Evolutionary conservation across 2,888 invertebrate genomes (phyloP).

Genomic region (Oligia strigilis): DNA sequence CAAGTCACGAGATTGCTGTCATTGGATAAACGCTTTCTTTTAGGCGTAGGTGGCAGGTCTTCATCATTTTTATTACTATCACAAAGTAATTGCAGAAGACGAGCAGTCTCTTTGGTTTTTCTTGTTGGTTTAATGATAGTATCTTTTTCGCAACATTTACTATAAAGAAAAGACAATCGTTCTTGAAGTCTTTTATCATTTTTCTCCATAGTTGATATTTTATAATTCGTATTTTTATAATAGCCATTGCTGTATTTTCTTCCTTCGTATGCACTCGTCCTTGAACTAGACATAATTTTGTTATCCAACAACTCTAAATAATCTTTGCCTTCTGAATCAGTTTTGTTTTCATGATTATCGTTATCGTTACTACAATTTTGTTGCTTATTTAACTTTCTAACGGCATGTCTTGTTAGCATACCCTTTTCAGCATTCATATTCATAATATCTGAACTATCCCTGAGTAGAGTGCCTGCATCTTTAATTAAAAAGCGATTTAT

Average conservation of each 20-base stretch:
- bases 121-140: slow-evolving; percentile 13
- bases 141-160: slow-evolving; percentile 21
- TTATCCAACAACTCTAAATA: slow-evolving; percentile 19
- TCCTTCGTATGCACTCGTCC: slow-evolving; percentile 73
- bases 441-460: slow-evolving; percentile 2
- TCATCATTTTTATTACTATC: slow-evolving; percentile 27
- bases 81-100: slow-evolving; percentile 39
- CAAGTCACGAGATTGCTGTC: slow-evolving; percentile 78
- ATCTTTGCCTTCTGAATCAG: slow-evolving; percentile 41
- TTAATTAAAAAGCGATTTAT: not conserved
- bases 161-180: slow-evolving; percentile 68
- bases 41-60: slow-evolving; percentile 25
- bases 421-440: slow-evolving; percentile 7
- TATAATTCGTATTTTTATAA: slow-evolving; percentile 77
- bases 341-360: slow-evolving; percentile 6
- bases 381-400: slow-evolving; percentile 18
- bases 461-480: not conserved
- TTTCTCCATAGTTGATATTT: slow-evolving; percentile 81
- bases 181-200: slow-evolving; percentile 78
- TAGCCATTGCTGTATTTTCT: slow-evolving; percentile 77
- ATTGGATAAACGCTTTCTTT: slow-evolving; percentile 60
- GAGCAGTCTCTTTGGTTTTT: slow-evolving; percentile 24
- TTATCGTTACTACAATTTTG: slow-evolving; percentile 3
- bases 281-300: slow-evolving; percentile 69
- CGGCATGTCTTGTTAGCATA: slow-evolving; percentile 40